phyloP scores from a whole-genome alignment of 2,113 vertebrate species.

The Nothoprocta perdicaria region DNA sequence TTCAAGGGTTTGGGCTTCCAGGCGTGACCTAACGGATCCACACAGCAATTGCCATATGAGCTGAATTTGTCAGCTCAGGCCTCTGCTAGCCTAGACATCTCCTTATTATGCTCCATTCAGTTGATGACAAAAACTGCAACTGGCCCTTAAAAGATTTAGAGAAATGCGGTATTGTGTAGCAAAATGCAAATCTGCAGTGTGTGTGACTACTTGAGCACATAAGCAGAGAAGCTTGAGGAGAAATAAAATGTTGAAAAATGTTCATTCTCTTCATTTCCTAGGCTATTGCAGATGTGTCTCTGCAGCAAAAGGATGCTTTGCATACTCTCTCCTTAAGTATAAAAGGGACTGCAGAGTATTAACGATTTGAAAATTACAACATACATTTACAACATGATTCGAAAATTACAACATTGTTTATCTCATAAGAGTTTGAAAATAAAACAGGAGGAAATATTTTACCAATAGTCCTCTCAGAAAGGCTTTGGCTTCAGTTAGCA shows the following conservation, averaged over 20 bases:
- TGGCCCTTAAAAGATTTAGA: neutral
- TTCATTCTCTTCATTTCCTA: neutral
- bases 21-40: rapidly evolving
- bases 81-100: neutral
- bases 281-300: neutral
- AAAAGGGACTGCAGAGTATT: neutral
- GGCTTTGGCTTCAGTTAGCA: neutral
- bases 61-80: rapidly evolving
- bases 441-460: neutral
- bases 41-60: too few relatives aligned
- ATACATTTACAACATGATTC: too few relatives aligned
- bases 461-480: neutral
- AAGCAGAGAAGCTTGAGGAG: neutral
- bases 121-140: neutral
- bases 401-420: neutral
- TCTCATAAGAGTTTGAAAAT: neutral
- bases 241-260: neutral
- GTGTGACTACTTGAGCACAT: neutral
- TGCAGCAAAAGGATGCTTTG: neutral
- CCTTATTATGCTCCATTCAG: neutral
- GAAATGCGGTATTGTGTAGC: neutral
- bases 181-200: neutral
- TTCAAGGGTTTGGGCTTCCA: neutral
- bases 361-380: neutral
- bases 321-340: neutral